These are phyloP conservation scores for Toxotes chatareus DNA, from an alignment of 2,113 vertebrate species.

Conservation along the genomic window DNA sequence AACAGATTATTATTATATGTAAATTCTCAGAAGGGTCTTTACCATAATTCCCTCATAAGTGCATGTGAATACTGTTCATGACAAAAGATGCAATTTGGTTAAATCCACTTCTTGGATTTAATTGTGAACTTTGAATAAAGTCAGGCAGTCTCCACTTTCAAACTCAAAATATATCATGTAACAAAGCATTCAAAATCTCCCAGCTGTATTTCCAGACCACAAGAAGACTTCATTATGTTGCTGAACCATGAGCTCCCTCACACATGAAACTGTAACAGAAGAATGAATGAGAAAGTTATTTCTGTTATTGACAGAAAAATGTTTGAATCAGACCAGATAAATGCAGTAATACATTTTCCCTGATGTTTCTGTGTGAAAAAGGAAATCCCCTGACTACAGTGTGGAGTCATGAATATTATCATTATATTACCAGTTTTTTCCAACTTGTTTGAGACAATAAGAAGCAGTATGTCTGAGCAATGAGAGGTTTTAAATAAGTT, in stretches of 20 bases:
- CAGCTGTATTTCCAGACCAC: not conserved
- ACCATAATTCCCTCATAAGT: no score
- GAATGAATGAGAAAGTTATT: no score
- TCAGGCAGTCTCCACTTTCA: not conserved
- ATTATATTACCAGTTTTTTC: not conserved
- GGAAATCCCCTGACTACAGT: no score
- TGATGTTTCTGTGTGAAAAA: no score
- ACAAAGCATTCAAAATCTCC: constrained; percentile 1
- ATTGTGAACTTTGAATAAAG: not conserved
- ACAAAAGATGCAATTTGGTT: no score
- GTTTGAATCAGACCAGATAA: not conserved
- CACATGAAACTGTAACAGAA: no score
- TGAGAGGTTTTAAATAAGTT: constrained; percentile 22
- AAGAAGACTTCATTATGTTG: not conserved
- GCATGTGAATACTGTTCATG: no score
- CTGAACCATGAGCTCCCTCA: not conserved
- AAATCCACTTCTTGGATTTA: not conserved
- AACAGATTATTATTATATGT: no score
- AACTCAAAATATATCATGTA: not conserved
- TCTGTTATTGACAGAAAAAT: not conserved
- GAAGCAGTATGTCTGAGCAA: constrained; percentile 6
- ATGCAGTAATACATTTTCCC: no score
- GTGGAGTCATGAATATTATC: no score
- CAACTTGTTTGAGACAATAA: not conserved
- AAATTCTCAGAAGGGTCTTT: no score